Evolutionary conservation across 2,797 vertebrate species (phyloP), one percentile per base, ranked within the genome.

Genomic region (Smutsia gigantea): DNA sequence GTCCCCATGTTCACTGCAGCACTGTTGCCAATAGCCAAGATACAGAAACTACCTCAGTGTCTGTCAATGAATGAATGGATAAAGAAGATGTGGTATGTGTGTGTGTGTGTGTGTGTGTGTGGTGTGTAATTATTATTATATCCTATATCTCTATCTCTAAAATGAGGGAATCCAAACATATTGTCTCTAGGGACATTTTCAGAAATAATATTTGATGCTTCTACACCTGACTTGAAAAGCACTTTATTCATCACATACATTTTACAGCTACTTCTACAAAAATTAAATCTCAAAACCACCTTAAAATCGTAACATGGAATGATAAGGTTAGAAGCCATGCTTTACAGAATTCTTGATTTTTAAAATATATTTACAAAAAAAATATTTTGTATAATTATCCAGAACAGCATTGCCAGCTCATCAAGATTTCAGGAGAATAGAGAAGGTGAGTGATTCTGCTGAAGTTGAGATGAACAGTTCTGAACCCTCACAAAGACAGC

Each of bases 201-300:
- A 81, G 75, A 97, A 82, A 83, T 74, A 91, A 37, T 42, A 75
- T 37, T n/a, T 79, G 51, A 68, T 81, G 37, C 29, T 90, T 84
- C 93, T 74, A 31, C 9, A 31, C 10, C 66, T 90, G 12, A 46
- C 51, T 71, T 27, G 66, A 69, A 90, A 78, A 42, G 14, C 31
- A 78, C 27, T 71, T 77, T 71, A 79, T 83, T 90, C 31, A 55
- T 81, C 63, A 27, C 4, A 71, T 55, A 37, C 19, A 64, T 92
- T 93, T 74, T 59, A 72, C 63, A 53, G 25, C 25, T 72, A 78
- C 55, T 72, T 88, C 55, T 61, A 34, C 23, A 21, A 66, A 93
- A 69, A 86, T 59, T 34, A 90, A 94, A 39, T 53, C 49, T 90
- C 21, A 53, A 93, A 69, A 27, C 10, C 23, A 69, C 37, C 57